Conservation (phyloP, 2,888 invertebrate genomes). For the Aphidoletes aphidimyza region DNA sequence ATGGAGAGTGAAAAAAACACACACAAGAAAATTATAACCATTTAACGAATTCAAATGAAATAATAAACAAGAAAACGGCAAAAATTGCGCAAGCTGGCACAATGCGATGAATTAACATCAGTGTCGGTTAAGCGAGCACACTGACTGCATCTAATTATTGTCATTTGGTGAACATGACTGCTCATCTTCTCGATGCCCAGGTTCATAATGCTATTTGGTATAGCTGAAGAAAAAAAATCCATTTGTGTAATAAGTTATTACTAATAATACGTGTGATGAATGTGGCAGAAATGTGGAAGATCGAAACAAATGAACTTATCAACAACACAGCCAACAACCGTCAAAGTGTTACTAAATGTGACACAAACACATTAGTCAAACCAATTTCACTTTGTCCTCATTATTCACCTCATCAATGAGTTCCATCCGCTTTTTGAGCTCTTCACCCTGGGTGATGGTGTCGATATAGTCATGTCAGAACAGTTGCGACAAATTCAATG, state of each 20-base stretch:
- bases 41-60: not conserved
- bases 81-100: too few relatives aligned
- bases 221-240: too few relatives aligned
- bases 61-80: too few relatives aligned
- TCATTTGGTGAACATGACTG: not conserved
- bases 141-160: constrained; percentile 45
- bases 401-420: not conserved
- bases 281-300: constrained; percentile 42
- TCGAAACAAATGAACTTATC: constrained; percentile 44
- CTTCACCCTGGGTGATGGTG: not conserved
- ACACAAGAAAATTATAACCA: constrained; percentile 3
- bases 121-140: constrained; percentile 6
- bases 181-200: not conserved
- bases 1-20: too few relatives aligned
- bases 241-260: too few relatives aligned
- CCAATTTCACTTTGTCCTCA: constrained; percentile 22
- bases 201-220: too few relatives aligned
- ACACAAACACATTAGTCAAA: constrained; percentile 1
- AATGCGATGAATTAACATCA: not conserved
- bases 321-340: not conserved
- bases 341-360: constrained; percentile 35
- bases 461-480: too few relatives aligned
- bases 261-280: not conserved
- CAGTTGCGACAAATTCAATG: not conserved
- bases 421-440: not conserved